A percentile compares a stretch with the other conserved stretches of the same genome.
Conservation (phyloP, 2,113 vertebrate species). For the Desmodus rotundus region DNA sequence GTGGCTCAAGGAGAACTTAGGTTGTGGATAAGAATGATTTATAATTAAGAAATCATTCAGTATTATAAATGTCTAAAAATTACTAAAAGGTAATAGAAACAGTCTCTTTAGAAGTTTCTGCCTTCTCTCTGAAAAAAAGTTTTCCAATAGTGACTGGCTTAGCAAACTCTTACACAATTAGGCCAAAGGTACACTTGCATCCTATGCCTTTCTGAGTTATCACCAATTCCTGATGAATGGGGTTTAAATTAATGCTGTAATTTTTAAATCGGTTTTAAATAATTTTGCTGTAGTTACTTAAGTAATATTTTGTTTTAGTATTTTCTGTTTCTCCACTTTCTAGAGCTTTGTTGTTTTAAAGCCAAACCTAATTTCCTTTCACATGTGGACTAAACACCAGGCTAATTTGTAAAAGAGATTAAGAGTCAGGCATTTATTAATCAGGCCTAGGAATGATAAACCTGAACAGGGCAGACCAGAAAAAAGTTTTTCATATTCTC, state of each 20-base stretch:
- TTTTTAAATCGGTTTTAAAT: too few relatives aligned
- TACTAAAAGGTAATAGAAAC: background rate
- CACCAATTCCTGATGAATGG: background rate
- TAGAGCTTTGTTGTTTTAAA: constrained; percentile 9
- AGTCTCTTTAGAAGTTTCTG: background rate
- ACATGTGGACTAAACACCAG: background rate
- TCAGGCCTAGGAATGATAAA: constrained; percentile 12
- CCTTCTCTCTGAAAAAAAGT: constrained; percentile 33
- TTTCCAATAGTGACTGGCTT: constrained; percentile 17
- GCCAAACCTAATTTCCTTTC: constrained; percentile 27
- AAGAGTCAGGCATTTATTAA: constrained; percentile 25
- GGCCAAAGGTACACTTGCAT: constrained; percentile 21
- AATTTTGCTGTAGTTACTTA: constrained; percentile 3
- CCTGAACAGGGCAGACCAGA: background rate
- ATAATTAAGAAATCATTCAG: constrained; percentile 17
- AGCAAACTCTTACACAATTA: constrained; percentile 43
- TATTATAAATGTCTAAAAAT: constrained; percentile 18
- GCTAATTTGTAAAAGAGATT: constrained; percentile 46
- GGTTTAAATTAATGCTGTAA: constrained; percentile 18
- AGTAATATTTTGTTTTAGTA: constrained; percentile 7
- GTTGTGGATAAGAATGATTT: constrained; percentile 47
- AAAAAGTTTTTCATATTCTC: background rate
- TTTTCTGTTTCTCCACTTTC: background rate
- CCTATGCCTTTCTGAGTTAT: background rate
- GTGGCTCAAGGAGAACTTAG: background rate